These are phyloP conservation scores for Hedychridium roseum DNA, from an alignment of 2,888 invertebrate genomes.

Conservation along the genomic window DNA sequence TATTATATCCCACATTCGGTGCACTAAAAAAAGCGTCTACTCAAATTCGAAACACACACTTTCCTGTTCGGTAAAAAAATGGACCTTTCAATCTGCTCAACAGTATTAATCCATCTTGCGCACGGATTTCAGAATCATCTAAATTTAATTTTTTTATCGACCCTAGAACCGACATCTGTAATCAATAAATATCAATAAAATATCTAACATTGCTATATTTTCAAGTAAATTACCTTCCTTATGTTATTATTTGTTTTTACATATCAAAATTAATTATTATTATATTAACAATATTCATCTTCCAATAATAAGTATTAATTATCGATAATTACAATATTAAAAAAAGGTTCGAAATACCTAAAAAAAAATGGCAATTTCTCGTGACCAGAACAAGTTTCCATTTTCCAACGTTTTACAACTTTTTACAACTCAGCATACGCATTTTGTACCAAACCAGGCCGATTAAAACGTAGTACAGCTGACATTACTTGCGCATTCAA, in stretches of 20 bases:
- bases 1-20: too few species aligned
- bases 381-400: constrained; percentile 62
- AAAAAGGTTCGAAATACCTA: constrained; percentile 50
- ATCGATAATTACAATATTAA: constrained; percentile 46
- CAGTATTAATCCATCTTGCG: constrained; percentile 33
- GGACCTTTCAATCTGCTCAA: constrained; percentile 25
- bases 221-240: constrained; percentile 53
- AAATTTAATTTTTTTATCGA: constrained; percentile 39
- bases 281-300: constrained; percentile 60
- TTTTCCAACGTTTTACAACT: constrained; percentile 49
- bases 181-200: constrained; percentile 62
- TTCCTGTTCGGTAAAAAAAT: constrained; percentile 15
- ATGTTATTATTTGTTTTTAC: constrained; percentile 51
- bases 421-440: constrained; percentile 60
- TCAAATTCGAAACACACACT: constrained; percentile 18
- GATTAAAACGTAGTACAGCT: constrained; percentile 56
- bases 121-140: constrained; percentile 31
- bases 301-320: constrained; percentile 48
- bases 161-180: constrained; percentile 44
- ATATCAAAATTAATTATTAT: constrained; percentile 58
- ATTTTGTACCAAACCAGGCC: constrained; percentile 63
- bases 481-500: constrained; percentile 47
- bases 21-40: constrained; percentile 19
- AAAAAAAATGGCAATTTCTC: constrained; percentile 62
- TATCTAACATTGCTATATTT: constrained; percentile 62